Conservation (phyloP, 2,797 vertebrate genomes). For the Anomalospiza imberbis region DNA sequence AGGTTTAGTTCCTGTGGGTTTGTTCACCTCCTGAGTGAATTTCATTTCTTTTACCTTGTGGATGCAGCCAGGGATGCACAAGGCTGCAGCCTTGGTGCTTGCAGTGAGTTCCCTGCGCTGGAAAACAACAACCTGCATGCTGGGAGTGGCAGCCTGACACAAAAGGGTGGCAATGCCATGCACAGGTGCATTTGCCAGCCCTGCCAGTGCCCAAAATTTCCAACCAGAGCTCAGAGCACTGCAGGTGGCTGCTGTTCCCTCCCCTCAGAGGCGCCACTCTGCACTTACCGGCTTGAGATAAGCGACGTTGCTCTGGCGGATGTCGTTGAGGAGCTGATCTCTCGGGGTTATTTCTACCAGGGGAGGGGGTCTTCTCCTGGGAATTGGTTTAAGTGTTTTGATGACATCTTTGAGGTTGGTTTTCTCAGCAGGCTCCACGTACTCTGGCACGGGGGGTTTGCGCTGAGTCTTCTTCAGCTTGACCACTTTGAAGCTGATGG, state of each 20-base stretch:
- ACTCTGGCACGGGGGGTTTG: slow-evolving; percentile 62
- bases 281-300: slow-evolving; percentile 92
- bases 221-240: rapidly evolving
- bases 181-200: background rate
- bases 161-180: rapidly evolving
- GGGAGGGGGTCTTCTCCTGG: slow-evolving; percentile 85
- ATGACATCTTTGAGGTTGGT: slow-evolving; percentile 89
- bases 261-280: rapidly evolving
- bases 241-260: rapidly evolving
- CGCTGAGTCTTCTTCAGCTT: slow-evolving; percentile 79
- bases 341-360: slow-evolving; percentile 87
- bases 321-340: slow-evolving; percentile 88
- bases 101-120: background rate
- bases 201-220: rapidly evolving
- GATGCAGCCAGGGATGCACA: background rate
- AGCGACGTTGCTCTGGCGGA: slow-evolving; percentile 92
- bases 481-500: slow-evolving; percentile 75
- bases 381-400: slow-evolving; percentile 90
- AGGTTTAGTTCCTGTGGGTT: background rate
- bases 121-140: background rate
- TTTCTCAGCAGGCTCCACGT: slow-evolving; percentile 75
- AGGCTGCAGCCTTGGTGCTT: background rate
- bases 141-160: background rate
- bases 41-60: background rate
- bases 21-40: background rate